Evolutionary conservation across 2,113 vertebrate genomes (phyloP).

Genomic region (Hyla sarda): DNA sequence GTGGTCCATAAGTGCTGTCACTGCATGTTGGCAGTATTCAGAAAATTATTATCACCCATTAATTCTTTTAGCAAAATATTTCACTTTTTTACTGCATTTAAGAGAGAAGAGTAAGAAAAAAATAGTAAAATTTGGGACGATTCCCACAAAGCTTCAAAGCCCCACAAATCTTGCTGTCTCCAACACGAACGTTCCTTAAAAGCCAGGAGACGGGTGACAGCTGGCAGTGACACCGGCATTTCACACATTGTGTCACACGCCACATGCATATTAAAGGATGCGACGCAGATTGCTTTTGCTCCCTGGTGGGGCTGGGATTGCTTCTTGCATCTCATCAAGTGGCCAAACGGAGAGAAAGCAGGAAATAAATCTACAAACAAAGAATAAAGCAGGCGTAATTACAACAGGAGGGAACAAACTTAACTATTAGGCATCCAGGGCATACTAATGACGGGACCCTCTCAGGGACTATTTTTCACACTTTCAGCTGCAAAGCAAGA

Average conservation of each 20-base stretch:
- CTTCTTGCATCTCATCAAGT: constrained; percentile 51
- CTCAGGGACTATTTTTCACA: constrained; percentile 3
- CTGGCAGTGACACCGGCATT: constrained; percentile 52
- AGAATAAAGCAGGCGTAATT: constrained; percentile 37
- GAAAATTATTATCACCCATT: constrained; percentile 53
- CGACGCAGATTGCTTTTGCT: constrained; percentile 52
- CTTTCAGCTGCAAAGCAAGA: background rate
- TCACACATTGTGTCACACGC: constrained; percentile 59
- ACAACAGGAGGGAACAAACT: background rate
- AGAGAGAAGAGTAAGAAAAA: background rate
- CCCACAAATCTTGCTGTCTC: constrained; percentile 36
- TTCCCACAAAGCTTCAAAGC: constrained; percentile 53
- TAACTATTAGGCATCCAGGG: constrained; percentile 23
- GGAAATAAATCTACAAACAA: constrained; percentile 48
- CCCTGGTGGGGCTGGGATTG: constrained; percentile 49
- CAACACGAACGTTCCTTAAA: constrained; percentile 48
- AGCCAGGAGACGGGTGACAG: constrained; percentile 56
- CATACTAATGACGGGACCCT: background rate
- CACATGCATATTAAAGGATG: constrained; percentile 55
- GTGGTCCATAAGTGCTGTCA: constrained; percentile 34
- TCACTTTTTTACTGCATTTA: constrained; percentile 40
- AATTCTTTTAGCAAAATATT: constrained; percentile 50
- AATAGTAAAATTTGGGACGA: constrained; percentile 29
- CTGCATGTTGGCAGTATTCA: constrained; percentile 36
- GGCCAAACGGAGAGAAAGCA: constrained; percentile 45